phyloP scores from a whole-genome alignment of 1,140 invertebrate genomes.

The Drosophila guanche region DNA sequence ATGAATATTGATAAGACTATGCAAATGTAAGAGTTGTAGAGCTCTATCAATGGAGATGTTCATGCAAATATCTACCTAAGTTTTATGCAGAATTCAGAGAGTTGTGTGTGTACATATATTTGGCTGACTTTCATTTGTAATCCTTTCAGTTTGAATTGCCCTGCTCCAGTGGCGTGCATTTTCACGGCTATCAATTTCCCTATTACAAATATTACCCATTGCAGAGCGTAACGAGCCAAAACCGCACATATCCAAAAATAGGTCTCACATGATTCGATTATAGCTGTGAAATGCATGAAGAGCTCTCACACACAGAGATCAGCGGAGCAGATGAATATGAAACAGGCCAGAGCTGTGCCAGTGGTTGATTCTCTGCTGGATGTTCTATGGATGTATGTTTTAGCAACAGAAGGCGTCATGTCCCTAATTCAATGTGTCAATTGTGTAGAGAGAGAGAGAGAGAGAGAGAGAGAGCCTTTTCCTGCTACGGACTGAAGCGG shows the following conservation, averaged over 20 bases:
- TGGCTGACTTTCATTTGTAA: conserved; percentile 24
- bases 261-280: conserved; percentile 68
- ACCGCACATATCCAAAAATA: conserved; percentile 44
- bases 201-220: conserved; percentile 13
- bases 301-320: conserved; percentile 15
- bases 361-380: conserved; percentile 13
- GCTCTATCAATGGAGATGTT: no score
- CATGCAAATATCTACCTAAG: no score
- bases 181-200: conserved; percentile 40
- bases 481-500: neutral
- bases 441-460: conserved; percentile 63
- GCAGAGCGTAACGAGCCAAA: conserved; percentile 52
- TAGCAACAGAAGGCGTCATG: conserved; percentile 71
- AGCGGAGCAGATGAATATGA: conserved; percentile 27
- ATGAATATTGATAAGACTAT: no score
- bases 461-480: no score
- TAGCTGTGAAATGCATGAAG: conserved; percentile 50
- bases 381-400: conserved; percentile 35
- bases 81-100: no score
- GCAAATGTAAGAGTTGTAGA: no score
- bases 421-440: conserved; percentile 81
- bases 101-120: no score
- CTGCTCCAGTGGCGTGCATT: conserved; percentile 38
- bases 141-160: conserved; percentile 28
- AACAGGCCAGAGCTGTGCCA: conserved; percentile 9